phyloP scores from a whole-genome alignment of 2,797 vertebrate genomes.

The Lepilemur ruficaudatus region DNA sequence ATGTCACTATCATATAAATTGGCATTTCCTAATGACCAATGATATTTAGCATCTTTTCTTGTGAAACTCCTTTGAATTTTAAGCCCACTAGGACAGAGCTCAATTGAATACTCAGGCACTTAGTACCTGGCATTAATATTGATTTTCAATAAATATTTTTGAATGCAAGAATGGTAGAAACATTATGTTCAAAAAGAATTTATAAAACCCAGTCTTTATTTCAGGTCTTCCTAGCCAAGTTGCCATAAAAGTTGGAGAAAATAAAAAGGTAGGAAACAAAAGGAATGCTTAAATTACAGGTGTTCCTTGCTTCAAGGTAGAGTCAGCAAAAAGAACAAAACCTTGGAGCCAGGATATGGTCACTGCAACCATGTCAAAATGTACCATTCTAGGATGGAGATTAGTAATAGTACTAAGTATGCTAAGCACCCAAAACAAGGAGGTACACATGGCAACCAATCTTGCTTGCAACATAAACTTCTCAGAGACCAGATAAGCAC shows the following conservation, averaged over 20 bases:
- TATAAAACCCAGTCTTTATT: background rate
- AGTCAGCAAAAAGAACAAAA: background rate
- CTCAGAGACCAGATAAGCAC: background rate
- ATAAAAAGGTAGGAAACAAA: background rate
- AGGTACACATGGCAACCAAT: background rate
- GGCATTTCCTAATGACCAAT: background rate
- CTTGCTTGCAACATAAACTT: background rate
- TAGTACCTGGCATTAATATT: background rate
- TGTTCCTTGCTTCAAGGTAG: background rate
- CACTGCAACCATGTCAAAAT: background rate
- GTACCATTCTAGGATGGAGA: background rate
- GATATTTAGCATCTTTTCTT: background rate
- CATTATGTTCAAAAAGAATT: background rate
- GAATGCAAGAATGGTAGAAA: background rate
- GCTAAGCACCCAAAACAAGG: background rate
- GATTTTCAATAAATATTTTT: background rate
- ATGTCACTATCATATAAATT: background rate
- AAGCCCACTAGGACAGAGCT: background rate
- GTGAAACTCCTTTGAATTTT: background rate
- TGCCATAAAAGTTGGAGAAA: background rate
- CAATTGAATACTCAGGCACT: background rate
- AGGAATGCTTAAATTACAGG: background rate
- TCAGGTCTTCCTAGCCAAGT: background rate
- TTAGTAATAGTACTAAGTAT: background rate
- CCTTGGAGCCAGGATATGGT: background rate